These are phyloP conservation scores for Cenopis cana DNA, from an alignment of 2,888 invertebrate species.

Conservation along the genomic window DNA sequence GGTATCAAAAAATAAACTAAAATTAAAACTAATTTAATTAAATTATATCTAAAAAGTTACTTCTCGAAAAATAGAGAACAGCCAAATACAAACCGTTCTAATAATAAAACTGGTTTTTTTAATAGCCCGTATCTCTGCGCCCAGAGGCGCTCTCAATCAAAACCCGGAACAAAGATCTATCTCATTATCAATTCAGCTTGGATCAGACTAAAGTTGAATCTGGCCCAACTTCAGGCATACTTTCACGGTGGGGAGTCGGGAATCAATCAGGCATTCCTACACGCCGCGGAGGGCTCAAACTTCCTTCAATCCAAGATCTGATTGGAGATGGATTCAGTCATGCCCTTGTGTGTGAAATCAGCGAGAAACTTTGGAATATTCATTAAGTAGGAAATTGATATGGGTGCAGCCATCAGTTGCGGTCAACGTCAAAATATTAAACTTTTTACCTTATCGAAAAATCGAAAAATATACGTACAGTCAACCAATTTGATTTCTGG, in stretches of 20 bases:
- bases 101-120: neutral
- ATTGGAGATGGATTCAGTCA: slow-evolving; percentile 31
- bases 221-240: slow-evolving; percentile 59
- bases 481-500: too few relatives aligned
- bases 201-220: slow-evolving; percentile 64
- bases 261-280: slow-evolving; percentile 75
- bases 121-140: slow-evolving; percentile 24
- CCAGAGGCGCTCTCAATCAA: slow-evolving; percentile 44
- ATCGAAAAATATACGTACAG: too few relatives aligned
- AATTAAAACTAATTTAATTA: too few relatives aligned
- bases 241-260: slow-evolving; percentile 70
- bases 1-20: too few relatives aligned
- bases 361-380: neutral
- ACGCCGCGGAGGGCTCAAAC: slow-evolving; percentile 61
- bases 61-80: neutral
- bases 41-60: too few relatives aligned
- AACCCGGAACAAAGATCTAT: slow-evolving; percentile 61
- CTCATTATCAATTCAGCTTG: slow-evolving; percentile 72
- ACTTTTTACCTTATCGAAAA: too few relatives aligned
- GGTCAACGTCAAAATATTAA: too few relatives aligned
- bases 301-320: slow-evolving; percentile 49
- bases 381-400: neutral
- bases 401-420: neutral
- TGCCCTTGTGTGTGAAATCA: slow-evolving; percentile 11
- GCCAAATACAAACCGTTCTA: neutral